These are phyloP conservation scores for Nibea coibor DNA, from an alignment of 2,113 vertebrate genomes.

Conservation along the genomic window DNA sequence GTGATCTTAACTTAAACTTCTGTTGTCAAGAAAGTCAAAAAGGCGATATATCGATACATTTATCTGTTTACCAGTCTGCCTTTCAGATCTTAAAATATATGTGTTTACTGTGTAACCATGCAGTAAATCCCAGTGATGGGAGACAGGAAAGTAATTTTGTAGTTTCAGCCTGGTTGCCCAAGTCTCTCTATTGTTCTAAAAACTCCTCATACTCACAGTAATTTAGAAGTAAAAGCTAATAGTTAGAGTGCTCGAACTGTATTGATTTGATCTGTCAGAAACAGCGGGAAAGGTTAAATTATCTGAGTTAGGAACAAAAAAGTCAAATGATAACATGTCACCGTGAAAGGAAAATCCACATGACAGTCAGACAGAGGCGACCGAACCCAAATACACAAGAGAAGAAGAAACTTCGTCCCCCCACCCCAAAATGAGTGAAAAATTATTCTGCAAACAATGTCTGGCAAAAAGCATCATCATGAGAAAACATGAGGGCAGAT, in stretches of 20 bases:
- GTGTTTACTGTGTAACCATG: not conserved
- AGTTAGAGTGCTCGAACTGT: constrained; percentile 20
- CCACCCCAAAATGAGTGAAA: not conserved
- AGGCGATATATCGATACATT: not conserved
- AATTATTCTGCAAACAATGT: not conserved
- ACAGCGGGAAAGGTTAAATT: constrained; percentile 25
- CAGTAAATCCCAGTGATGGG: not conserved
- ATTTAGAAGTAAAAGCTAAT: constrained; percentile 23
- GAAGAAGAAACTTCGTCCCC: not conserved
- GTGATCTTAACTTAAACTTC: not conserved
- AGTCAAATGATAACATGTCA: constrained; percentile 49
- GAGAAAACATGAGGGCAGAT: not conserved
- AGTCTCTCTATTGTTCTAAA: constrained; percentile 12
- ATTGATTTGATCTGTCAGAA: constrained; percentile 39
- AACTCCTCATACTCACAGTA: not conserved
- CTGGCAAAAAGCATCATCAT: not conserved
- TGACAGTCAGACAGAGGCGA: not conserved
- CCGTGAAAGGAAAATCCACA: constrained; percentile 14
- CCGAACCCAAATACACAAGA: not conserved
- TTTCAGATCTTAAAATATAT: not conserved
- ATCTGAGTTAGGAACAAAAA: constrained; percentile 44
- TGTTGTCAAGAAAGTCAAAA: not conserved
- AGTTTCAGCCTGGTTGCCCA: not conserved
- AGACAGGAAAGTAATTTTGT: constrained; percentile 4
- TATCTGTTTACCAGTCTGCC: not conserved